phyloP scores from a whole-genome alignment of 1,140 invertebrate genomes.

The Diuraphis noxia region DNA sequence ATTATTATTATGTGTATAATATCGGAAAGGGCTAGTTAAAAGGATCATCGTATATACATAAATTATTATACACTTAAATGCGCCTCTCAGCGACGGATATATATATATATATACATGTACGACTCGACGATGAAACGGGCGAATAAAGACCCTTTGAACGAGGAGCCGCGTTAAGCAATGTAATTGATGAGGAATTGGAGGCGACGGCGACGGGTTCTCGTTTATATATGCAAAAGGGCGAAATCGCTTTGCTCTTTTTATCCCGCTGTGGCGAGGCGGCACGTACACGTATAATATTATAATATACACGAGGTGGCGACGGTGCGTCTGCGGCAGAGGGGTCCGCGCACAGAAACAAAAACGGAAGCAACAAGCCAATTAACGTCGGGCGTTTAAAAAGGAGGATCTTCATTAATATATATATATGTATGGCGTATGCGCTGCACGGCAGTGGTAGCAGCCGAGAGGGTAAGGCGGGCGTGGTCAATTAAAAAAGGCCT shows the following conservation, averaged over 20 bases:
- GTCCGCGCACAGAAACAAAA: slow-evolving; percentile 29
- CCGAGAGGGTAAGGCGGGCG: slow-evolving; percentile 27
- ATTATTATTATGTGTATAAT: not conserved
- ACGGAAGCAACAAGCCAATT: slow-evolving; percentile 54
- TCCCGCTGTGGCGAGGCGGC: not conserved
- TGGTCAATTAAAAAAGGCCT: slow-evolving; percentile 47
- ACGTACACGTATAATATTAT: not conserved
- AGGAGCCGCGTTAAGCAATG: not conserved
- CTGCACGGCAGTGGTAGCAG: not conserved
- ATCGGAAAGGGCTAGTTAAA: not conserved
- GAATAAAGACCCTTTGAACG: slow-evolving; percentile 28
- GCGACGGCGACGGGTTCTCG: not conserved
- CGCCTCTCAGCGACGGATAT: not conserved
- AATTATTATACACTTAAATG: not conserved
- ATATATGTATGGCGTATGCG: no score
- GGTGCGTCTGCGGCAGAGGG: not conserved
- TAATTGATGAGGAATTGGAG: slow-evolving; percentile 16
- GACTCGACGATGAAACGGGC: not conserved
- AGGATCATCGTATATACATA: not conserved
- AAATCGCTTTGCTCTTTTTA: slow-evolving; percentile 43
- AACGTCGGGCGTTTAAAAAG: slow-evolving; percentile 52
- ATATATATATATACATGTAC: not conserved
- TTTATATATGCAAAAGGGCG: slow-evolving; percentile 42
- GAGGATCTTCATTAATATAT: slow-evolving; percentile 48
- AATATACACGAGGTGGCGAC: not conserved